Percentiles rank a stretch among this genome's conserved stretches.
Evolutionary conservation across 1,140 invertebrate species (phyloP).

Genomic region (Drosophila persimilis): DNA sequence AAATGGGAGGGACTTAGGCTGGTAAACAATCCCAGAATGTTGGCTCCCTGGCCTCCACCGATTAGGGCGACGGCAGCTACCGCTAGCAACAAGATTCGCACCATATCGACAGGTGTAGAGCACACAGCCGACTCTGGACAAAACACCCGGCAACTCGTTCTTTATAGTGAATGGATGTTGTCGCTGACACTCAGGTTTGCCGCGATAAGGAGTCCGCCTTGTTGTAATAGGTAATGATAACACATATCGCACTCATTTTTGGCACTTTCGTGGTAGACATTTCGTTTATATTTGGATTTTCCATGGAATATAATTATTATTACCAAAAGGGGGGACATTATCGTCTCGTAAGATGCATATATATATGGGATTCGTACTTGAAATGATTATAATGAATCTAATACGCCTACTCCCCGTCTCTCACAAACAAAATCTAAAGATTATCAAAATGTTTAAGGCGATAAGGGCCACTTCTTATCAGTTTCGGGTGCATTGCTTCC

Average conservation of each 20-base stretch:
- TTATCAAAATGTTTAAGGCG: conserved; percentile 1
- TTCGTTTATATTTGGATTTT: too few relatives aligned
- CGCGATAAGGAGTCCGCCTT: not conserved
- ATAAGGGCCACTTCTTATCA: conserved; percentile 3
- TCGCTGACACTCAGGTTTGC: not conserved
- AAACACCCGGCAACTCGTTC: not conserved
- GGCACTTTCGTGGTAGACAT: too few relatives aligned
- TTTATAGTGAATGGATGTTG: not conserved
- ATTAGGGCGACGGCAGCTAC: not conserved
- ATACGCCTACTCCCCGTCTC: too few relatives aligned
- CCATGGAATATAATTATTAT: too few relatives aligned
- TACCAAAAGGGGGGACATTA: too few relatives aligned
- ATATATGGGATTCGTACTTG: too few relatives aligned
- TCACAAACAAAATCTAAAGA: not conserved
- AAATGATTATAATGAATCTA: too few relatives aligned
- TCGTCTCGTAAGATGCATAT: too few relatives aligned
- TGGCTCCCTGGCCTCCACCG: conserved; percentile 16
- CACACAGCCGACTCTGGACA: not conserved
- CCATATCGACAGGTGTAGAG: not conserved
- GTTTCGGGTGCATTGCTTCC: too few relatives aligned
- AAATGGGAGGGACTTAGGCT: conserved; percentile 51
- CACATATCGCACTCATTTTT: too few relatives aligned
- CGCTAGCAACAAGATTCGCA: not conserved
- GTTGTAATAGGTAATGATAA: not conserved
- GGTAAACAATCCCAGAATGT: conserved; percentile 50